These are phyloP conservation scores for Thereva nobilitata DNA, from an alignment of 2,888 invertebrate genomes.

Conservation along the genomic window DNA sequence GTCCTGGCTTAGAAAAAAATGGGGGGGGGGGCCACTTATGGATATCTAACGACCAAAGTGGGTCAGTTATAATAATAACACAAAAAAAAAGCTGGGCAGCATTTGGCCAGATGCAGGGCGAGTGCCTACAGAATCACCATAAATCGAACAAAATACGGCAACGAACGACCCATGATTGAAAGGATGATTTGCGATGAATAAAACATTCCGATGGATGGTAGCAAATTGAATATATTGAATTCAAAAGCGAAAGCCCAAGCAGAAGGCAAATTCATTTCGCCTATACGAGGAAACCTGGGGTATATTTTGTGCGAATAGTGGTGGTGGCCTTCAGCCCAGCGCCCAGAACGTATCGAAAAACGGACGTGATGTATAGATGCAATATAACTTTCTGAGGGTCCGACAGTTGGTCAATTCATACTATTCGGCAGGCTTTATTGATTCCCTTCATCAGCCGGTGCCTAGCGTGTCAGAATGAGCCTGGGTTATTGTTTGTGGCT, in stretches of 20 bases:
- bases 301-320: slow-evolving; percentile 17
- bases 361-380: slow-evolving; percentile 18
- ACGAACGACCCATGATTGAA: slow-evolving; percentile 8
- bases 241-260: background rate
- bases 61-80: slow-evolving; percentile 6
- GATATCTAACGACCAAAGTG: slow-evolving; percentile 24
- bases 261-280: slow-evolving; percentile 23
- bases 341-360: too few relatives aligned
- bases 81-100: slow-evolving; percentile 20
- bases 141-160: slow-evolving; percentile 3
- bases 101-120: slow-evolving; percentile 18
- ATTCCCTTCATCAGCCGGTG: slow-evolving; percentile 26
- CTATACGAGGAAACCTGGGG: background rate
- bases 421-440: slow-evolving; percentile 21
- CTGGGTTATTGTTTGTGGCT: slow-evolving; percentile 21
- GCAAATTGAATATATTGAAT: slow-evolving; percentile 31
- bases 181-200: slow-evolving; percentile 31
- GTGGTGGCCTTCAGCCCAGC: background rate
- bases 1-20: background rate
- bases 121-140: slow-evolving; percentile 6
- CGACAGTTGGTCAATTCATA: slow-evolving; percentile 25
- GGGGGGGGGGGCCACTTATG: background rate
- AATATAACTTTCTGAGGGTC: slow-evolving; percentile 14
- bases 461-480: background rate
- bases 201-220: slow-evolving; percentile 12